Evolutionary conservation across 2,888 invertebrate genomes (phyloP).

Genomic region (Lysandra coridon): DNA sequence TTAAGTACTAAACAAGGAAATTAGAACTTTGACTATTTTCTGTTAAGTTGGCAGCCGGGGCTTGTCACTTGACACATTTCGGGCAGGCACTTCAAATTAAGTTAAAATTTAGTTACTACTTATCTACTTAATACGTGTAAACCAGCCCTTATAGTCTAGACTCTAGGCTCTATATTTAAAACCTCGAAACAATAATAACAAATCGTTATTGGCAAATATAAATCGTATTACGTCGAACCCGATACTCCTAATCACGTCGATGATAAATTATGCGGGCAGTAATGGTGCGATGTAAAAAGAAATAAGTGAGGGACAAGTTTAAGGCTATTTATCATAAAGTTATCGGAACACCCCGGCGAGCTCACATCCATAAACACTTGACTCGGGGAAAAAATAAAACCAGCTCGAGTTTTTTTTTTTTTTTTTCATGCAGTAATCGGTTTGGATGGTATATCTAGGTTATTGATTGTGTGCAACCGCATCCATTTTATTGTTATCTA

Average conservation of each 20-base stretch:
- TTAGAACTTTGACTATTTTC: too few species aligned
- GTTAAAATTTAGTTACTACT: too few species aligned
- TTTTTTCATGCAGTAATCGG: conserved; percentile 57
- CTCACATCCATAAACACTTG: conserved; percentile 66
- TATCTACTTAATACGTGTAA: too few species aligned
- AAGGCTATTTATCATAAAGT: conserved; percentile 77
- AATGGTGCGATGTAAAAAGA: conserved; percentile 42
- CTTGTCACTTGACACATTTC: too few species aligned
- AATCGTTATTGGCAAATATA: conserved; percentile 22
- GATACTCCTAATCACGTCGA: conserved; percentile 43
- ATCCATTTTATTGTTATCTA: not conserved
- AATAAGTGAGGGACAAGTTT: conserved; percentile 62
- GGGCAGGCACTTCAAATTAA: too few species aligned
- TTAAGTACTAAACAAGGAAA: too few species aligned
- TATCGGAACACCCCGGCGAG: conserved; percentile 71
- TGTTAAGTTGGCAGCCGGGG: too few species aligned
- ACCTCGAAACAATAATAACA: not conserved
- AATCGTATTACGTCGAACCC: conserved; percentile 10
- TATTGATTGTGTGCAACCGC: not conserved
- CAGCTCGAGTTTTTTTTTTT: conserved; percentile 59
- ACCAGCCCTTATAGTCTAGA: not conserved
- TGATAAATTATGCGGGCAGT: conserved; percentile 38
- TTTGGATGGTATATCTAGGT: not conserved
- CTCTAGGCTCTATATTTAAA: not conserved
- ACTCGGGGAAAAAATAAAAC: conserved; percentile 44